Conservation (phyloP, 2,888 invertebrate genomes). For the Andrena fulva region DNA sequence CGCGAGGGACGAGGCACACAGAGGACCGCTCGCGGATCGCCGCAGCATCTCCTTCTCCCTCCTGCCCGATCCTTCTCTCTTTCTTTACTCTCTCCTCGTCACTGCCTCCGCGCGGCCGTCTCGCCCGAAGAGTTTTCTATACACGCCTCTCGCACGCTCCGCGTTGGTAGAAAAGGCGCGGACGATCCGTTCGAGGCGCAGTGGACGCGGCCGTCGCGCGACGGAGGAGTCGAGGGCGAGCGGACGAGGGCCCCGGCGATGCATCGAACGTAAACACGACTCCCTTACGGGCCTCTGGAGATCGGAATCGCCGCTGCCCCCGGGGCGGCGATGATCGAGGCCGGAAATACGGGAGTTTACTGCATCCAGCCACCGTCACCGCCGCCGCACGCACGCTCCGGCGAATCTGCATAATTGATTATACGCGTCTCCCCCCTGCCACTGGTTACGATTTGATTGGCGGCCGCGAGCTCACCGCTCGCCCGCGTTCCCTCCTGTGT, state of each 20-base stretch:
- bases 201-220: slow-evolving; percentile 44
- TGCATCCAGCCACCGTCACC: slow-evolving; percentile 31
- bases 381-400: slow-evolving; percentile 15
- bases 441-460: slow-evolving; percentile 55
- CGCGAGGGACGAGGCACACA: slow-evolving; percentile 65
- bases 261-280: slow-evolving; percentile 61
- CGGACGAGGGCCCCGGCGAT: slow-evolving; percentile 48
- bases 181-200: slow-evolving; percentile 27
- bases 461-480: slow-evolving; percentile 24
- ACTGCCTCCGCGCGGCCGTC: slow-evolving; percentile 34
- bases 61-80: slow-evolving; percentile 24
- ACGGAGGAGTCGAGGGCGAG: slow-evolving; percentile 37
- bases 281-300: slow-evolving; percentile 47
- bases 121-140: slow-evolving; percentile 32
- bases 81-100: slow-evolving; percentile 45
- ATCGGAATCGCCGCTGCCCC: slow-evolving; percentile 50
- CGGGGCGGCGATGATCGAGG: slow-evolving; percentile 52
- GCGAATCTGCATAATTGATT: slow-evolving; percentile 63
- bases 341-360: slow-evolving; percentile 59
- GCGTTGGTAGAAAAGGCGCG: slow-evolving; percentile 32
- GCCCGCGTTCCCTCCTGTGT: slow-evolving; percentile 10
- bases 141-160: slow-evolving; percentile 23
- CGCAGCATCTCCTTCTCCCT: slow-evolving; percentile 47
- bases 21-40: slow-evolving; percentile 47
- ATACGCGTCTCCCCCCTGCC: slow-evolving; percentile 46